Base-by-base conservation (phyloP, 2,888 invertebrate species). In the Drosophila yooni region DNA sequence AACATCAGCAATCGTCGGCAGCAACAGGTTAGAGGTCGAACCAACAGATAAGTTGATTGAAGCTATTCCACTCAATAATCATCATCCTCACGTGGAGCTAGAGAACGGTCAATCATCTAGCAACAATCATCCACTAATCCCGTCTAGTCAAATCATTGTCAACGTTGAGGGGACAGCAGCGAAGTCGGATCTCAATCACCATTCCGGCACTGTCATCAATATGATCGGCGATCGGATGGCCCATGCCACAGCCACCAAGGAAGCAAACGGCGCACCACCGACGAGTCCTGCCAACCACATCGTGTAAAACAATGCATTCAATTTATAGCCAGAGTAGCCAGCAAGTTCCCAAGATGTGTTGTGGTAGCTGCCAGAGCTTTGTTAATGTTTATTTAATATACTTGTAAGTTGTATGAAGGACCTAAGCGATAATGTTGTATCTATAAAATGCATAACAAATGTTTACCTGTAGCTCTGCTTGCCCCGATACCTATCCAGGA, bases 41-140 rank as follows among this genome's bases (percentile, higher is more conserved):
- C 83, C 92, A 72, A 92, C 92, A 87, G 92, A 92, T 90, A 93
- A 91, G 88, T 91, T 93, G 89, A 92, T 93, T 85, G 90, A 89
- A 81, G 88, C 83, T 81, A 82, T 79, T 53, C 83, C 88, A 75
- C 79, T 82, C 73, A 83, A 89, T 74, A 82, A 85, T 68, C 74
- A 79, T 63, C 79, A 74, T 69, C 59, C 79, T 75, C 80, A 82
- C 31, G 60, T 59, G 59, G 76, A 72, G 70, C 70, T 79, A 81
- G 81, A 71, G 67, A 70, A 74, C 64, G 74, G 70, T 56, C 73
- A 54, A 53, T 36, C 61, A 36, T 63, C 63, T 65, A 68, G 53
- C 66, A 67, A 61, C 62, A 73, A 48, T 51, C 72, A 54, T 21
- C 58, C 74, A 69, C 36, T 68, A 34, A 56, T 59, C 21, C 69